Conservation (phyloP, 2,888 invertebrate species). For the Yponomeuta plumbellus region DNA sequence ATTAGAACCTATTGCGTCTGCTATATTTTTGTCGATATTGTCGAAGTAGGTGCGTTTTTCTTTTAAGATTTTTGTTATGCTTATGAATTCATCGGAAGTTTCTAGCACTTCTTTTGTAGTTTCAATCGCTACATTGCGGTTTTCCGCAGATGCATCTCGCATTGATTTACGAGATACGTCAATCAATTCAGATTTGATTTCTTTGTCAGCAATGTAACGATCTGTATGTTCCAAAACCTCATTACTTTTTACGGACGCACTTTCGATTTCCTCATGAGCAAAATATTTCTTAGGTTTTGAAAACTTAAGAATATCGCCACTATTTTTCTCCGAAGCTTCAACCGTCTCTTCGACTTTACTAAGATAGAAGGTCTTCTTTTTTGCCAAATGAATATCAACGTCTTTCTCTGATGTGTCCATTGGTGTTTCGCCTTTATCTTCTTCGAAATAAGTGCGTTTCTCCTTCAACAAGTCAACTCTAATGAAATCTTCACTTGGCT, state of each 20-base stretch:
- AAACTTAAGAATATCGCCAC: not conserved
- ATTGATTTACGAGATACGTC: not conserved
- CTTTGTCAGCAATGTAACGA: slow-evolving; percentile 2
- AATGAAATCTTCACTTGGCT: not conserved
- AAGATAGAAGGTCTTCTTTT: not conserved
- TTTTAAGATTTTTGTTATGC: slow-evolving; percentile 18
- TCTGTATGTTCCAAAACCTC: not conserved
- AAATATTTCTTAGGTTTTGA: not conserved
- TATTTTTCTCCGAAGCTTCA: not conserved
- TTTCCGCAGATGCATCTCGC: not conserved
- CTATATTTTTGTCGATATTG: slow-evolving; percentile 32
- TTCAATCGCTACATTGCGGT: not conserved
- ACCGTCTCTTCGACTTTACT: not conserved
- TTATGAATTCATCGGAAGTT: not conserved
- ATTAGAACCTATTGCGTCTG: slow-evolving; percentile 24
- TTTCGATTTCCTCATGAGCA: not conserved
- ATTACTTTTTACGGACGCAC: not conserved
- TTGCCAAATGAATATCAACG: not conserved
- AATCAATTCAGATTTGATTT: not conserved
- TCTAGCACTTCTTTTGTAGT: not conserved
- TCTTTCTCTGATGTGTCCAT: not conserved
- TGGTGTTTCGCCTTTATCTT: slow-evolving; percentile 14
- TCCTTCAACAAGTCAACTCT: slow-evolving; percentile 39
- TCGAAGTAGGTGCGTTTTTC: slow-evolving; percentile 45
- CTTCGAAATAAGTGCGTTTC: slow-evolving; percentile 38